Evolutionary conservation across 2,888 invertebrate genomes (phyloP).

Genomic region (Acrobasis repandana): DNA sequence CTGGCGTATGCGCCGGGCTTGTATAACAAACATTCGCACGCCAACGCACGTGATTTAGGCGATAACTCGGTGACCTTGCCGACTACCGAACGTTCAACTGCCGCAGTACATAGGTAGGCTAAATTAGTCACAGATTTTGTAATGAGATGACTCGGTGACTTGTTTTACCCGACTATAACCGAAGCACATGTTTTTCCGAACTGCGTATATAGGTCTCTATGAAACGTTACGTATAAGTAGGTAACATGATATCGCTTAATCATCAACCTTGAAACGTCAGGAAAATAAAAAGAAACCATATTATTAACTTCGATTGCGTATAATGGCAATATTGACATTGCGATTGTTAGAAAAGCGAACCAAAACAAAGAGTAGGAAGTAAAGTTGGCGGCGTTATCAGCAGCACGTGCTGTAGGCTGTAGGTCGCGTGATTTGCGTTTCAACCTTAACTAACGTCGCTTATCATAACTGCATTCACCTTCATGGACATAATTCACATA

Average conservation of each 20-base stretch:
- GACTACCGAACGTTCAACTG: conserved; percentile 26
- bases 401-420: conserved; percentile 9
- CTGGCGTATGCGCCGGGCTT: conserved; percentile 50
- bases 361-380: conserved; percentile 12
- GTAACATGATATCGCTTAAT: no score
- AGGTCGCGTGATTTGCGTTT: conserved; percentile 21
- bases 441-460: neutral
- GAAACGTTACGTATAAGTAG: no score
- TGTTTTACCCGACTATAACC: neutral
- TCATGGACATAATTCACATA: neutral
- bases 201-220: neutral
- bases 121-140: conserved; percentile 28
- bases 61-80: conserved; percentile 57
- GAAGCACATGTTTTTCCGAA: neutral
- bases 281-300: neutral
- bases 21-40: conserved; percentile 55
- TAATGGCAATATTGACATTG: neutral
- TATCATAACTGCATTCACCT: neutral
- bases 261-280: neutral
- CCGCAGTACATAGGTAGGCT: conserved; percentile 21
- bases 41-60: conserved; percentile 53
- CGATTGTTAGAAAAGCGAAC: conserved; percentile 4
- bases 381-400: conserved; percentile 5
- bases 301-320: neutral
- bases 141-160: conserved; percentile 12